phyloP scores from a whole-genome alignment of 2,888 invertebrate genomes.

The Conchocele bisecta region DNA sequence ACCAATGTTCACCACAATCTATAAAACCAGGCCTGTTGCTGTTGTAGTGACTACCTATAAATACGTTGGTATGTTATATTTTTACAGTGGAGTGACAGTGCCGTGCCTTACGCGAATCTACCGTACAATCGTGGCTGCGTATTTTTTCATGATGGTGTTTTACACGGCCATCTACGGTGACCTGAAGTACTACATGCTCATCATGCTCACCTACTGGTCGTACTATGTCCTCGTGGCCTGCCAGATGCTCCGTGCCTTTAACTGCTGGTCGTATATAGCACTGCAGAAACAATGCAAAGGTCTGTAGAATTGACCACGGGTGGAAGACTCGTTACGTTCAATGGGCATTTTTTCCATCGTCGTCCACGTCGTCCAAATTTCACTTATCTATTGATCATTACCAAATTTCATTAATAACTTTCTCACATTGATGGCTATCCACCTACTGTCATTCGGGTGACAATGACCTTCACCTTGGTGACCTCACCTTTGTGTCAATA shows the following conservation, averaged over 20 bases:
- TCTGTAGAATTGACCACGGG: too few species aligned
- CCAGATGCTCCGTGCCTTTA: conserved; percentile 60
- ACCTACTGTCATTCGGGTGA: too few species aligned
- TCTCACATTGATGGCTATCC: too few species aligned
- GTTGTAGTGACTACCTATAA: too few species aligned
- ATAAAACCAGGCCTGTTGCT: too few species aligned
- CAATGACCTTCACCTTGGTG: too few species aligned
- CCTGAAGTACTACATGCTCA: conserved; percentile 58
- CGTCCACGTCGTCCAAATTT: neutral
- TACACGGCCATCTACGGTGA: conserved; percentile 61
- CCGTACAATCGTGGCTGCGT: conserved; percentile 57
- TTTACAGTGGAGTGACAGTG: conserved; percentile 65
- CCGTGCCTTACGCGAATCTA: conserved; percentile 64
- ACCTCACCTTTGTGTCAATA: too few species aligned
- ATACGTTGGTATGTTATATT: too few species aligned
- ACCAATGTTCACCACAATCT: too few species aligned
- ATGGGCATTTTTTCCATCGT: too few species aligned
- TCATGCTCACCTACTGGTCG: conserved; percentile 69
- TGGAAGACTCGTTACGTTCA: neutral
- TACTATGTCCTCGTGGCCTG: conserved; percentile 59
- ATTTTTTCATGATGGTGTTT: conserved; percentile 64
- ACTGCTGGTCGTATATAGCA: conserved; percentile 61
- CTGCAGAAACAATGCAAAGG: conserved; percentile 56
- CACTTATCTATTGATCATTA: neutral
- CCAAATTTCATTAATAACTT: neutral